Percentiles rank a stretch among this genome's conserved stretches.
Evolutionary conservation across 1,140 invertebrate genomes (phyloP).

Genomic region (Ditylenchus dipsaci): DNA sequence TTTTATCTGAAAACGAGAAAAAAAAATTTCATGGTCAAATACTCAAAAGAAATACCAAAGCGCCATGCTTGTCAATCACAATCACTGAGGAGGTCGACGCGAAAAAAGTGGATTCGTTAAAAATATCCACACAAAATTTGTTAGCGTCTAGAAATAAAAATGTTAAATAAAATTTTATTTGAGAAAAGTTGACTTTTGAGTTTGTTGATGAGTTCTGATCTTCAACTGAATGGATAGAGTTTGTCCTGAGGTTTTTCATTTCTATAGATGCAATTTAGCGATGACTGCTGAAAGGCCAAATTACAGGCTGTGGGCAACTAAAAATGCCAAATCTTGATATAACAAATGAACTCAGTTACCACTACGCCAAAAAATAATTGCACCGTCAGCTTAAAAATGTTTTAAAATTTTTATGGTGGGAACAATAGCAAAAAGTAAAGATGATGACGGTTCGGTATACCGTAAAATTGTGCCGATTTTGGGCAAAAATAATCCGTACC

Average conservation of each 20-base stretch:
- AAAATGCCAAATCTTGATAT: too few species aligned
- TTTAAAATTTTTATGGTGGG: too few species aligned
- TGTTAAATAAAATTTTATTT: too few species aligned
- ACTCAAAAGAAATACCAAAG: neutral
- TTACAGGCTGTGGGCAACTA: too few species aligned
- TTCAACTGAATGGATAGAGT: neutral
- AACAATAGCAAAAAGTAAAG: too few species aligned
- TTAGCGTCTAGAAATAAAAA: slow-evolving; percentile 11
- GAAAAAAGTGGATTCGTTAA: slow-evolving; percentile 10
- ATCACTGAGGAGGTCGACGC: slow-evolving; percentile 12
- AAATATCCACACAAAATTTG: slow-evolving; percentile 28
- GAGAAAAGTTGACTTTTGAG: slow-evolving; percentile 14
- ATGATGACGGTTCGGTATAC: too few species aligned
- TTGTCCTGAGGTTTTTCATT: slow-evolving; percentile 12
- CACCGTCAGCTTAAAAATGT: too few species aligned
- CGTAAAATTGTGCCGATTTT: too few species aligned
- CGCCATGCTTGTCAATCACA: slow-evolving; percentile 3
- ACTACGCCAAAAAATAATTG: too few species aligned
- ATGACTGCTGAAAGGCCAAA: too few species aligned
- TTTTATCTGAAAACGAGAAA: slow-evolving; percentile 3
- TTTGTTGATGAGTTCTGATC: neutral
- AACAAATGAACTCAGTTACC: too few species aligned
- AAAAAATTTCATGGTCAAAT: neutral
- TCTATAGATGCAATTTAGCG: neutral
- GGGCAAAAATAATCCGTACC: too few species aligned